phyloP scores from a whole-genome alignment of 2,797 vertebrate genomes.

The Sitta carolinensis region DNA sequence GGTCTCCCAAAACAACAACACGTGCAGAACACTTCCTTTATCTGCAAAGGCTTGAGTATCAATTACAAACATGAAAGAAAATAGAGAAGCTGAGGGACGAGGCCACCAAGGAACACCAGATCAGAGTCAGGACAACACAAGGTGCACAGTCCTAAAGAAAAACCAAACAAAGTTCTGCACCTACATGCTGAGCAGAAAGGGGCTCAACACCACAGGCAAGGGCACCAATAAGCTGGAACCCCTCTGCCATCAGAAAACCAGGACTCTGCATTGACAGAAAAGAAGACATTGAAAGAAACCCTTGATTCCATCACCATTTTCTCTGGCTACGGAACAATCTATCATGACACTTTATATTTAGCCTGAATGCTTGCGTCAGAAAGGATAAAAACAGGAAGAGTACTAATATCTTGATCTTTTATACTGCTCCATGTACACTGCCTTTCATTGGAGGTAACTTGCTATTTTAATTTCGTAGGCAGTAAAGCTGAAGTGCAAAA shows the following conservation, averaged over 20 bases:
- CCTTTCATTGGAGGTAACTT: not conserved
- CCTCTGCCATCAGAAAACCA: not conserved
- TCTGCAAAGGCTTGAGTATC: not conserved
- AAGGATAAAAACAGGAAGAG: conserved; percentile 52
- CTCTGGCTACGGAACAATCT: conserved; percentile 21
- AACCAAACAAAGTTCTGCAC: not conserved
- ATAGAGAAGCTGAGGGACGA: not conserved
- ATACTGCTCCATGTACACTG: not conserved
- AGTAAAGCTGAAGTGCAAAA: not conserved
- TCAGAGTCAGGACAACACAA: not conserved
- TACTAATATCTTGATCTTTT: not conserved
- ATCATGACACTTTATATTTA: conserved; percentile 51
- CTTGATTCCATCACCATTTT: not conserved
- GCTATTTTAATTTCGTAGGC: not conserved
- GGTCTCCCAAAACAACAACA: not conserved
- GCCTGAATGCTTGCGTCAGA: not conserved
- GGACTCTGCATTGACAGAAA: not conserved
- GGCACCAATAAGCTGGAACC: not conserved
- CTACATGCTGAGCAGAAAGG: accelerated
- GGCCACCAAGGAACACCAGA: not conserved
- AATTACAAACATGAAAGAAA: not conserved
- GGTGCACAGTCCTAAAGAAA: not conserved
- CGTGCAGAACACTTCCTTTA: not conserved
- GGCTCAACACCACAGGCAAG: not conserved
- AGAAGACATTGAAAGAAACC: conserved; percentile 3